Conservation (phyloP, 2,888 invertebrate genomes). For the Chrysolina haemoptera region DNA sequence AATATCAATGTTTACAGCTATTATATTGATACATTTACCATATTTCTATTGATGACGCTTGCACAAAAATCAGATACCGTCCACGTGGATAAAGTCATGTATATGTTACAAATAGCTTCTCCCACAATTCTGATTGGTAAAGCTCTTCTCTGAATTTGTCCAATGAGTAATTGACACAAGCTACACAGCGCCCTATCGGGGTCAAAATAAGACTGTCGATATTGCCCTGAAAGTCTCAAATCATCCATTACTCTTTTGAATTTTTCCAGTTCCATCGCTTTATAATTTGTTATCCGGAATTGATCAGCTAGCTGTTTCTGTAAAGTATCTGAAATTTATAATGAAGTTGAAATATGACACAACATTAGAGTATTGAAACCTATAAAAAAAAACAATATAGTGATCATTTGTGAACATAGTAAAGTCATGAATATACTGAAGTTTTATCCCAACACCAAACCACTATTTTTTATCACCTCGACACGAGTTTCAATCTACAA, state of each 20-base stretch:
- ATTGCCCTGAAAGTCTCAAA: slow-evolving; percentile 10
- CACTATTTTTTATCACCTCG: no score
- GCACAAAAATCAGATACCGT: slow-evolving; percentile 50
- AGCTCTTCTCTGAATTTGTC: slow-evolving; percentile 38
- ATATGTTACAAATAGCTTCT: slow-evolving; percentile 49
- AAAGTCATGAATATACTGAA: no score
- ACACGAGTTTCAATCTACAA: no score
- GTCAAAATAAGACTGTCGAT: slow-evolving; percentile 19
- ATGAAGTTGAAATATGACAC: no score
- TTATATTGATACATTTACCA: slow-evolving; percentile 36
- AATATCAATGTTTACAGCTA: no score
- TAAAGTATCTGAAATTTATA: neutral
- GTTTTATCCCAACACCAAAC: no score
- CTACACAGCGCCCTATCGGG: slow-evolving; percentile 42
- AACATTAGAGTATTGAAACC: no score
- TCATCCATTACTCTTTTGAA: slow-evolving; percentile 18
- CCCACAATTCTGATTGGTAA: slow-evolving; percentile 44
- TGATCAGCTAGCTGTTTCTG: neutral
- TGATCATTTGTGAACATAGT: no score
- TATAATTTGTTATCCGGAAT: slow-evolving; percentile 14
- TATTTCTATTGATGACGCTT: slow-evolving; percentile 46
- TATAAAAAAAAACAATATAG: no score
- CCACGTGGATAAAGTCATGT: slow-evolving; percentile 49
- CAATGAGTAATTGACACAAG: slow-evolving; percentile 48
- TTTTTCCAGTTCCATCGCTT: slow-evolving; percentile 20